phyloP scores from a whole-genome alignment of 1,140 invertebrate species.

The Schlechtendalia chinensis region DNA sequence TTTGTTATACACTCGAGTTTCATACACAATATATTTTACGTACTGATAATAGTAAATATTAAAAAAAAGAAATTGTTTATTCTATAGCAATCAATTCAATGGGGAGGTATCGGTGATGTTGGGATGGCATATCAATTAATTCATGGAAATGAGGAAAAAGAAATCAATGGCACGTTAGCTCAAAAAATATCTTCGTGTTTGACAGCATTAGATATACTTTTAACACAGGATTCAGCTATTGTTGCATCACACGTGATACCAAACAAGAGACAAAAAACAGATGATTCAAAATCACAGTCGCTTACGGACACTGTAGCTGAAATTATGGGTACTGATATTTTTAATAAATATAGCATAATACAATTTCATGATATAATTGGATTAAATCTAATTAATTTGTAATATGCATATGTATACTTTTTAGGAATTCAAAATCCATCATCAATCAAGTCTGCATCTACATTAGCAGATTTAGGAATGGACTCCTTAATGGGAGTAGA shows the following conservation, averaged over 20 bases:
- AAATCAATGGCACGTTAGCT: conserved; percentile 42
- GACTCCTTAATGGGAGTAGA: conserved; percentile 51
- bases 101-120: conserved; percentile 50
- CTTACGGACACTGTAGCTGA: conserved; percentile 18
- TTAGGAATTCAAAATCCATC: conserved; percentile 44
- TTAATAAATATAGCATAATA: no score
- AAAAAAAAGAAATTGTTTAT: not conserved
- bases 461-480: conserved; percentile 51
- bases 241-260: conserved; percentile 47
- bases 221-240: conserved; percentile 6
- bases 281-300: not conserved
- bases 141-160: conserved; percentile 35
- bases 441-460: conserved; percentile 24
- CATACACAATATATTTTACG: not conserved
- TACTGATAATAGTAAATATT: not conserved
- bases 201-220: conserved; percentile 17
- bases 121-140: conserved; percentile 46
- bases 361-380: no score
- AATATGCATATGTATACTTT: not conserved
- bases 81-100: conserved; percentile 46
- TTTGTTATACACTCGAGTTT: not conserved
- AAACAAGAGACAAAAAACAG: conserved; percentile 13
- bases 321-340: conserved; percentile 39
- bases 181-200: conserved; percentile 49
- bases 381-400: no score